These are phyloP conservation scores for Eucriotettix oculatus DNA, from an alignment of 2,888 invertebrate species.

Conservation along the genomic window DNA sequence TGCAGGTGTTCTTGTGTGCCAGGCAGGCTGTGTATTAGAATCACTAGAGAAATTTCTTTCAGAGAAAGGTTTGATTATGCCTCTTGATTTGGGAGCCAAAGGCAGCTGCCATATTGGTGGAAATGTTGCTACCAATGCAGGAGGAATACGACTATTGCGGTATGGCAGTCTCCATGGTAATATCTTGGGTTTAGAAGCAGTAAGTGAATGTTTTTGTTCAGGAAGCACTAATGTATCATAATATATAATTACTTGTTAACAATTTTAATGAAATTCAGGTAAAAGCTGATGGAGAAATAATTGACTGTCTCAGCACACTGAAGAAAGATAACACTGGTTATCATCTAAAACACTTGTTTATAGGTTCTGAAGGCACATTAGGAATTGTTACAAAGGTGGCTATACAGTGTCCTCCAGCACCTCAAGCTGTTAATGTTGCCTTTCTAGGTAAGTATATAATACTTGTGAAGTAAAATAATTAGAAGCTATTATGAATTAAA, in stretches of 20 bases:
- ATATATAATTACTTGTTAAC: not conserved
- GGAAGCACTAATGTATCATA: no score
- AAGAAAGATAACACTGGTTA: slow-evolving; percentile 98
- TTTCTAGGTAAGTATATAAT: slow-evolving; percentile 52
- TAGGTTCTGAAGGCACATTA: slow-evolving; percentile 93
- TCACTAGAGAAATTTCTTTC: slow-evolving; percentile 58
- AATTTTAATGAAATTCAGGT: slow-evolving; percentile 34
- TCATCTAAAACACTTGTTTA: slow-evolving; percentile 89
- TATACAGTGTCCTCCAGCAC: slow-evolving; percentile 74
- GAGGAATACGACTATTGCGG: slow-evolving; percentile 80
- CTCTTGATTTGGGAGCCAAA: slow-evolving; percentile 92
- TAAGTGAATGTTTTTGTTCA: slow-evolving; percentile 27
- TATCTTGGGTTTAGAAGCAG: slow-evolving; percentile 82
- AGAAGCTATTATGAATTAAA: no score
- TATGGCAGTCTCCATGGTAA: slow-evolving; percentile 92
- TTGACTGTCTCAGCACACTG: slow-evolving; percentile 70
- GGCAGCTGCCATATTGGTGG: slow-evolving; percentile 86
- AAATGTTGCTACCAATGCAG: slow-evolving; percentile 92
- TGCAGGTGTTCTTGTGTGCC: slow-evolving; percentile 60
- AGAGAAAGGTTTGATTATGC: slow-evolving; percentile 72
- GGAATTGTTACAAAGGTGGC: slow-evolving; percentile 87
- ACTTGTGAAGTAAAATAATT: not conserved
- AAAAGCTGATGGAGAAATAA: slow-evolving; percentile 65
- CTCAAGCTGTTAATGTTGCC: slow-evolving; percentile 68
- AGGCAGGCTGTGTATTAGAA: slow-evolving; percentile 90